These are phyloP conservation scores for Oreochromis grahami DNA, from an alignment of 2,797 vertebrate genomes.

Conservation along the genomic window DNA sequence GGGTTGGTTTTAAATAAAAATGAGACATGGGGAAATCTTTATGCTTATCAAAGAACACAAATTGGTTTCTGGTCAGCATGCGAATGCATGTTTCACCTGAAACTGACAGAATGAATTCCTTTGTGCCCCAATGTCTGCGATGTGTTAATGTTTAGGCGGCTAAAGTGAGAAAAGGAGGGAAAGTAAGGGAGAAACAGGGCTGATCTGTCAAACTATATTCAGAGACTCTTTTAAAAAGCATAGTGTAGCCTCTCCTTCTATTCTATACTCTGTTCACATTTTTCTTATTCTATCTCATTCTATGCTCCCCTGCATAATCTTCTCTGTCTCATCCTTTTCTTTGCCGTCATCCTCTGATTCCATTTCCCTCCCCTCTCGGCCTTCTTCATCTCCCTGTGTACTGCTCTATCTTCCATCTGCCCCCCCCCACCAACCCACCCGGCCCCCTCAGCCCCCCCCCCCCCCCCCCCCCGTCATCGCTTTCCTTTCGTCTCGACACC, in stretches of 20 bases:
- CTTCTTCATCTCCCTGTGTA: slow-evolving; percentile 42
- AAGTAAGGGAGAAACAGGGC: neutral
- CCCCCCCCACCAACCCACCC: neutral
- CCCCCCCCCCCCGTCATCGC: slow-evolving; percentile 12
- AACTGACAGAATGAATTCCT: slow-evolving; percentile 6
- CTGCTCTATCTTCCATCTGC: slow-evolving; percentile 58
- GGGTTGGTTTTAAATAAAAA: neutral
- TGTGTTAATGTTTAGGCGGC: neutral
- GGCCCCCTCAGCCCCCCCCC: neutral
- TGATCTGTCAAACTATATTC: slow-evolving; percentile 23
- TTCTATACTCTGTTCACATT: slow-evolving; percentile 28
- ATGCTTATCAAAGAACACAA: neutral
- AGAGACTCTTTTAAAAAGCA: slow-evolving; percentile 21
- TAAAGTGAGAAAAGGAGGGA: neutral
- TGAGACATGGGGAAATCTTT: neutral
- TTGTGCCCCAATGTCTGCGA: neutral
- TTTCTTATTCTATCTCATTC: neutral
- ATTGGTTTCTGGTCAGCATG: neutral
- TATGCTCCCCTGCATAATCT: slow-evolving; percentile 32
- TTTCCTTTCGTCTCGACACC: slow-evolving; percentile 63
- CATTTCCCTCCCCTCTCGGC: slow-evolving; percentile 24
- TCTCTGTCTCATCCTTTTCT: slow-evolving; percentile 44
- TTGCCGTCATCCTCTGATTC: slow-evolving; percentile 40
- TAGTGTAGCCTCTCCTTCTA: slow-evolving; percentile 5
- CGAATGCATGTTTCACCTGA: neutral